phyloP scores from a whole-genome alignment of 2,113 vertebrate genomes.

The Podarcis cretensis region DNA sequence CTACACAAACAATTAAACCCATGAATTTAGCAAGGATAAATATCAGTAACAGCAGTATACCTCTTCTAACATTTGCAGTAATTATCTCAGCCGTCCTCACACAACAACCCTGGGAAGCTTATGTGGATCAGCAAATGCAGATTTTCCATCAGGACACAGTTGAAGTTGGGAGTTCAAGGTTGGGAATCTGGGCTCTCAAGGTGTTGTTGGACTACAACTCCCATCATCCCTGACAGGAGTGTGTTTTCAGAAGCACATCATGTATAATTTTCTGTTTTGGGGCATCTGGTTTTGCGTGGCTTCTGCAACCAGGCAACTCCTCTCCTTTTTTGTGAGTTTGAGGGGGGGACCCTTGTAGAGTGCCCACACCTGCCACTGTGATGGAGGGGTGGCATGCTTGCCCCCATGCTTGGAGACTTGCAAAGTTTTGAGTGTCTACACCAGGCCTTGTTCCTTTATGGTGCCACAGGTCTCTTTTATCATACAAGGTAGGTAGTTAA shows the following conservation, averaged over 20 bases:
- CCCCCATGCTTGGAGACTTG: not conserved
- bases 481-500: not conserved
- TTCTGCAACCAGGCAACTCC: no score
- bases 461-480: not conserved
- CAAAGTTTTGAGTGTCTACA: not conserved
- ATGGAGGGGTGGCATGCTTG: no score
- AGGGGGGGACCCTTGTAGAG: not conserved
- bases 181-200: not conserved
- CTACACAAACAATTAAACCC: not conserved
- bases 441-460: not conserved
- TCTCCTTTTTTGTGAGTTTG: not conserved
- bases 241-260: not conserved
- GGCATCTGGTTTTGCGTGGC: no score
- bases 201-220: no score
- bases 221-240: not conserved
- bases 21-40: not conserved
- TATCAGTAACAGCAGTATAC: not conserved
- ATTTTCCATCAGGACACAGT: not conserved
- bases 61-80: conserved; percentile 12
- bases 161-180: not conserved
- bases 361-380: no score
- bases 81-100: no score
- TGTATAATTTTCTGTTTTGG: no score
- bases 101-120: not conserved
- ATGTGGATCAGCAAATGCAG: not conserved